Percentiles rank a stretch among this genome's conserved stretches.
These are phyloP conservation scores for Calyptomena viridis DNA, from an alignment of 2,113 vertebrate species.

Conservation along the genomic window DNA sequence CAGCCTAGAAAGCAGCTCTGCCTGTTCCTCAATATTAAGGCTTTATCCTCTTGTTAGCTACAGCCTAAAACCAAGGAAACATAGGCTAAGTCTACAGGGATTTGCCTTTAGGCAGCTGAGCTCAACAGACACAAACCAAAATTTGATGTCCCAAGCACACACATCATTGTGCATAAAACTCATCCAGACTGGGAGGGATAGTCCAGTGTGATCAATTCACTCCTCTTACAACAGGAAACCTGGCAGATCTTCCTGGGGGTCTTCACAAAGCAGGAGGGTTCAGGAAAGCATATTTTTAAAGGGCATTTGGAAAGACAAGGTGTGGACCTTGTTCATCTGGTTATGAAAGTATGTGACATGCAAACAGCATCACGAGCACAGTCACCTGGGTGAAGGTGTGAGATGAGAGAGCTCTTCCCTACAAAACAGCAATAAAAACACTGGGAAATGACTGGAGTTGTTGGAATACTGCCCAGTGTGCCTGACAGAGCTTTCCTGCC, in stretches of 20 bases:
- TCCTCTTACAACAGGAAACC: neutral
- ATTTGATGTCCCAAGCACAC: neutral
- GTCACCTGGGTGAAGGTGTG: neutral
- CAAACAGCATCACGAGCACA: no score
- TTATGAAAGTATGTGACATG: neutral
- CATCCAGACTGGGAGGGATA: neutral
- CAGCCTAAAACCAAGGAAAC: neutral
- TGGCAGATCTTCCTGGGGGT: neutral
- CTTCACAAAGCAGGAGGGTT: neutral
- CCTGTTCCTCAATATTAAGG: neutral
- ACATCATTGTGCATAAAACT: fast-evolving
- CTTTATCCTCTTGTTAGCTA: neutral
- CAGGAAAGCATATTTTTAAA: neutral
- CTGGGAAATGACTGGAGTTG: neutral
- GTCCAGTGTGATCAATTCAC: neutral
- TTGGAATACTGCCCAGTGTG: neutral
- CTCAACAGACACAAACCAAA: neutral
- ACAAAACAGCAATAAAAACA: neutral
- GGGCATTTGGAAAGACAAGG: neutral
- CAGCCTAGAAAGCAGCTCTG: neutral
- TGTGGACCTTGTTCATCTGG: fast-evolving
- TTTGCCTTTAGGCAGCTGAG: neutral
- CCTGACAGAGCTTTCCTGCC: neutral
- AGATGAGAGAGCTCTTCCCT: neutral
- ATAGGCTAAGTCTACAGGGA: neutral